These are phyloP conservation scores for Hypocryptadius cinnamomeus DNA, from an alignment of 2,113 vertebrate species.

Conservation along the genomic window DNA sequence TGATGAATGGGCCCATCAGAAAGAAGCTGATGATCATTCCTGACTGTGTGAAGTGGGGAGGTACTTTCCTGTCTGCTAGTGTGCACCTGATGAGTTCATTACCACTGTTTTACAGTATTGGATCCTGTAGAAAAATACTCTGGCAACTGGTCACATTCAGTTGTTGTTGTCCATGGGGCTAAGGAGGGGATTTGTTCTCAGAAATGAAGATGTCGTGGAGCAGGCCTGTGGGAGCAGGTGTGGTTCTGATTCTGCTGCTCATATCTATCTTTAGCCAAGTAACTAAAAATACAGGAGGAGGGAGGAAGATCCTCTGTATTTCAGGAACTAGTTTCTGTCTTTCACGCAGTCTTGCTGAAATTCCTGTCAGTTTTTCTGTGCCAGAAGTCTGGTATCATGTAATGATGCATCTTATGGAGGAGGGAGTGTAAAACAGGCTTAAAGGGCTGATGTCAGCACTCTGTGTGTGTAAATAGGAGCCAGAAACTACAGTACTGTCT, in stretches of 20 bases:
- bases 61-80: conserved; percentile 55
- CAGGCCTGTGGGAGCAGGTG: background rate
- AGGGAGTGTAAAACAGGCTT: background rate
- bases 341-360: background rate
- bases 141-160: background rate
- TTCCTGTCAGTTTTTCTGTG: background rate
- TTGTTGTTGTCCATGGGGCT: background rate
- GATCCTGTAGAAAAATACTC: background rate
- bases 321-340: background rate
- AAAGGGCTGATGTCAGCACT: background rate
- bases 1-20: conserved; percentile 93
- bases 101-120: background rate
- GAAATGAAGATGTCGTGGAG: background rate
- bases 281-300: background rate
- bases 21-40: conserved; percentile 89
- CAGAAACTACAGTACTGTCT: background rate
- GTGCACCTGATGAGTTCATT: background rate
- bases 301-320: background rate
- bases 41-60: conserved; percentile 88
- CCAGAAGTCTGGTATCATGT: background rate
- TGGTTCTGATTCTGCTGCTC: background rate
- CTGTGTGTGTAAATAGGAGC: background rate
- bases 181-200: background rate
- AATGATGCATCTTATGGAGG: background rate
- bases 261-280: background rate